These are phyloP conservation scores for Mnemiopsis leidyi DNA, from an alignment of 37 sponge, comb jelly and placozoan genomes.

Conservation along the genomic window DNA sequence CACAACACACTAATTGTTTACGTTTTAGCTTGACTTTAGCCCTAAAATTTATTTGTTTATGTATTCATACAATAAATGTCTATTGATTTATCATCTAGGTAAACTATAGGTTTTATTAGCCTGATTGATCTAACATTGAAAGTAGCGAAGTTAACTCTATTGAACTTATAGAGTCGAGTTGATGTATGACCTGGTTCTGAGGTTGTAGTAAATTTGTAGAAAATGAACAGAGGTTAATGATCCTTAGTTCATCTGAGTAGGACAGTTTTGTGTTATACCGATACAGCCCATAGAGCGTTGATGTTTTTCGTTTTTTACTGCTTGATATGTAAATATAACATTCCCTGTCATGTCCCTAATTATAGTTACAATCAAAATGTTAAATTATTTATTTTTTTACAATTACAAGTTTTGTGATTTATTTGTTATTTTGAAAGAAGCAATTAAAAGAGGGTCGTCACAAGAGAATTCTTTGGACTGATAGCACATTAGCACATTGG, in stretches of 20 bases:
- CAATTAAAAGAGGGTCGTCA: too few species aligned
- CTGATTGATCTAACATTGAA: too few species aligned
- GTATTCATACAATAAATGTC: background rate
- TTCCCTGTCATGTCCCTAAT: background rate
- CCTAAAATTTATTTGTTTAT: background rate
- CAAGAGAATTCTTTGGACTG: too few species aligned
- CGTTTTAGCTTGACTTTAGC: background rate
- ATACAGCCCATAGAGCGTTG: background rate
- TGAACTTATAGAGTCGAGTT: too few species aligned
- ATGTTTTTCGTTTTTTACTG: background rate
- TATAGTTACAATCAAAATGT: background rate
- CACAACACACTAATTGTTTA: background rate
- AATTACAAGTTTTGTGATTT: background rate
- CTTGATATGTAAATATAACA: background rate
- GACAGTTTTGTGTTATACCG: too few species aligned
- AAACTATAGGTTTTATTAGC: background rate
- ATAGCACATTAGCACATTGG: too few species aligned
- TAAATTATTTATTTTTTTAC: constrained; percentile 31
- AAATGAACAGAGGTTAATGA: too few species aligned
- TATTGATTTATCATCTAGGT: background rate
- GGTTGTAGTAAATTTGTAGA: too few species aligned
- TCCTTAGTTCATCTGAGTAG: too few species aligned
- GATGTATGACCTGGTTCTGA: too few species aligned
- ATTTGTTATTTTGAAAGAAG: background rate
- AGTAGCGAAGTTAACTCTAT: too few species aligned